phyloP scores from a whole-genome alignment of 2,888 invertebrate genomes.

The Synergus japonicus region DNA sequence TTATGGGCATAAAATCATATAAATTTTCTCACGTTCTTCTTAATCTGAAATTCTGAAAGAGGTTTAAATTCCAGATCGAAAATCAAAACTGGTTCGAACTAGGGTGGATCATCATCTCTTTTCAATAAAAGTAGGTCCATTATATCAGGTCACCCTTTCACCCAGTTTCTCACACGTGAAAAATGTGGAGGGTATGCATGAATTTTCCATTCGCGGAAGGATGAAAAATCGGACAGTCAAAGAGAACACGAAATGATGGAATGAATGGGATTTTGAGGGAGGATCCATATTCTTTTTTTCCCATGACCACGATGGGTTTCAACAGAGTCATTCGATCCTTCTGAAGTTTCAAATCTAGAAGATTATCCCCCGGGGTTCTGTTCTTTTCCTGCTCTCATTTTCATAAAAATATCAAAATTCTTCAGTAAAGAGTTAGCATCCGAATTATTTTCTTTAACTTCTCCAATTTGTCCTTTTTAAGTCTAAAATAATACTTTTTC shows the following conservation, averaged over 20 bases:
- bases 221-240: slow-evolving; percentile 28
- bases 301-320: slow-evolving; percentile 15
- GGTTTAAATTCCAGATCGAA: slow-evolving; percentile 13
- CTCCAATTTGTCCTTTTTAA: too few relatives aligned
- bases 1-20: not conserved
- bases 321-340: slow-evolving; percentile 29
- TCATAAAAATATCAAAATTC: not conserved
- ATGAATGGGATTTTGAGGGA: slow-evolving; percentile 5
- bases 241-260: slow-evolving; percentile 3
- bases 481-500: too few relatives aligned
- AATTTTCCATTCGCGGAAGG: slow-evolving; percentile 22
- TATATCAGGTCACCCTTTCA: slow-evolving; percentile 36
- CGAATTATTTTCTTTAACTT: too few relatives aligned
- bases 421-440: too few relatives aligned
- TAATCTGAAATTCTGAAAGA: not conserved
- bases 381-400: not conserved
- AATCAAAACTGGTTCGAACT: slow-evolving; percentile 21
- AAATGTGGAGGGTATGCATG: not conserved
- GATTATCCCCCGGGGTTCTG: not conserved
- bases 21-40: slow-evolving; percentile 14
- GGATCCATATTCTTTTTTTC: slow-evolving; percentile 14
- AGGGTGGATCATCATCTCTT: slow-evolving; percentile 2
- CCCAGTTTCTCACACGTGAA: slow-evolving; percentile 36
- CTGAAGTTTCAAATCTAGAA: not conserved
- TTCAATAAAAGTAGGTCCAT: not conserved